phyloP scores from a whole-genome alignment of 2,888 invertebrate species.

The Phalera bucephala region DNA sequence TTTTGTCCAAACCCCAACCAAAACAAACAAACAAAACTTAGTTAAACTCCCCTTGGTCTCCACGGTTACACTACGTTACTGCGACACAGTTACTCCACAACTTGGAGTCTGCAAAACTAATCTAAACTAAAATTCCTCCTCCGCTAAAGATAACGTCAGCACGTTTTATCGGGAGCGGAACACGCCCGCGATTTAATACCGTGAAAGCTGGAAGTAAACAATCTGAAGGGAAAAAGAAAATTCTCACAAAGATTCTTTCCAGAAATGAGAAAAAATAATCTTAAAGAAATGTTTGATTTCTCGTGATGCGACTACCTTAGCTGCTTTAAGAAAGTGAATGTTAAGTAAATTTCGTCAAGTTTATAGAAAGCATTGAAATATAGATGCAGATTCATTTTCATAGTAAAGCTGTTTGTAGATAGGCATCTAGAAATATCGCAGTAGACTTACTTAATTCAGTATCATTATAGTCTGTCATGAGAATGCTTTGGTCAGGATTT shows the following conservation, averaged over 20 bases:
- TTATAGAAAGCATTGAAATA: too few species aligned
- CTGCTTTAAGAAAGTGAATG: not conserved
- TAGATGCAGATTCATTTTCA: too few species aligned
- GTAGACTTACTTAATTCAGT: too few species aligned
- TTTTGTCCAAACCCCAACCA: too few species aligned
- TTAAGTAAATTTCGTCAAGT: not conserved
- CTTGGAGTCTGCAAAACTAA: not conserved
- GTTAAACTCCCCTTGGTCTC: too few species aligned
- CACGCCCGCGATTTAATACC: conserved; percentile 11
- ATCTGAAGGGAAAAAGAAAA: conserved; percentile 10
- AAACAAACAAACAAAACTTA: too few species aligned
- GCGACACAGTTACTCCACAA: too few species aligned
- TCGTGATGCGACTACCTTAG: not conserved
- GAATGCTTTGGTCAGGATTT: too few species aligned
- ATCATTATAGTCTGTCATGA: too few species aligned
- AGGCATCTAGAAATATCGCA: too few species aligned
- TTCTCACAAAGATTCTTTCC: conserved; percentile 10
- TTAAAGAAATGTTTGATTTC: conserved; percentile 4
- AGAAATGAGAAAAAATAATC: not conserved
- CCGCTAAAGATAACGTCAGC: conserved; percentile 8
- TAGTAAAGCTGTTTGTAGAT: too few species aligned
- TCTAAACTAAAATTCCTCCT: not conserved
- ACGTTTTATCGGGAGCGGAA: conserved; percentile 2
- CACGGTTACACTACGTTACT: too few species aligned
- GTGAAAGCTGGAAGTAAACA: conserved; percentile 18